Conservation (phyloP, 1,140 invertebrate species). For the Drosophila grimshawi region DNA sequence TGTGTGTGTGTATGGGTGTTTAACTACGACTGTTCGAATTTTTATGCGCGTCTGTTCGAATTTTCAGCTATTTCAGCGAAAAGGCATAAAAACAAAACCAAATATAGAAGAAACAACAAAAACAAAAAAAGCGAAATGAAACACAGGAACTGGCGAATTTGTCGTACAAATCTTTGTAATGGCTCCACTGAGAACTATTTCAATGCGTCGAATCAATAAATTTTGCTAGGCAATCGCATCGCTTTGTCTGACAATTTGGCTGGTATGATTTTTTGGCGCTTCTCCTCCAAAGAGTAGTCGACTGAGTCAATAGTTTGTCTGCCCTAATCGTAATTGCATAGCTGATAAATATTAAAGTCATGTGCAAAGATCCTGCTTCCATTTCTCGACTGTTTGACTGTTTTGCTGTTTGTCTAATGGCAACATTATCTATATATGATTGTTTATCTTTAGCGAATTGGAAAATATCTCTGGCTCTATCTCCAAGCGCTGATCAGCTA, state of each 20-base stretch:
- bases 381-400: not conserved
- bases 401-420: constrained; percentile 21
- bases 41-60: constrained; percentile 73
- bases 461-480: too few relatives aligned
- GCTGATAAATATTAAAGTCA: constrained; percentile 78
- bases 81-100: constrained; percentile 43
- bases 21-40: constrained; percentile 68
- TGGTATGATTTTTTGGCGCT: constrained; percentile 54
- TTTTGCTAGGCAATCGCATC: constrained; percentile 64
- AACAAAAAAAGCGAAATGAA: constrained; percentile 15
- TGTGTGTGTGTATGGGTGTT: constrained; percentile 50
- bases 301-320: constrained; percentile 54
- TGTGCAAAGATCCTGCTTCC: constrained; percentile 36
- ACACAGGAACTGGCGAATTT: constrained; percentile 54
- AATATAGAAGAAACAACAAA: too few relatives aligned
- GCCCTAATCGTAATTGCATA: constrained; percentile 69
- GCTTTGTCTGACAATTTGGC: constrained; percentile 73
- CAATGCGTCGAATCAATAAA: constrained; percentile 84
- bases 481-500: not conserved
- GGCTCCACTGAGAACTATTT: constrained; percentile 82
- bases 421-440: constrained; percentile 15
- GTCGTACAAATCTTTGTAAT: constrained; percentile 83
- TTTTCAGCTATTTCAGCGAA: constrained; percentile 80
- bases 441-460: too few relatives aligned
- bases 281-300: constrained; percentile 6